phyloP scores from a whole-genome alignment of 2,113 vertebrate genomes.

The Saccopteryx bilineata region DNA sequence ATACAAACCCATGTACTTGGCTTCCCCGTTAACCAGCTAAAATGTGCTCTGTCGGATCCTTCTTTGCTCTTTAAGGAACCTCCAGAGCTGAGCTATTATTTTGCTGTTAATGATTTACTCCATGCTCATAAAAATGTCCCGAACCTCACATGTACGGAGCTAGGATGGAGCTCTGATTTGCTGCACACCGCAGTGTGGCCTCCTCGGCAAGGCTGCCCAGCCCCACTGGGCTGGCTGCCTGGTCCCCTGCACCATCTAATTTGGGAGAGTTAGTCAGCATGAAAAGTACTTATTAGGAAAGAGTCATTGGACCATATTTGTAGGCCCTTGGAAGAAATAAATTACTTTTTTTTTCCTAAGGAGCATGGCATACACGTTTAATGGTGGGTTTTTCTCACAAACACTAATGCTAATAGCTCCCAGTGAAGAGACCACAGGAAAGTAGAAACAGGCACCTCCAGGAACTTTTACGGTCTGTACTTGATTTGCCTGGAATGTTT shows the following conservation, averaged over 20 bases:
- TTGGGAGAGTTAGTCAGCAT: constrained; percentile 61
- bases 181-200: background rate
- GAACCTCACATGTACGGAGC: background rate
- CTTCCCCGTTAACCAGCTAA: constrained; percentile 86
- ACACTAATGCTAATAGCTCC: background rate
- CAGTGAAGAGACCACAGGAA: background rate
- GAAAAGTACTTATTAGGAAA: constrained; percentile 71
- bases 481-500: background rate
- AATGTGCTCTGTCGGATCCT: constrained; percentile 79
- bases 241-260: constrained; percentile 59
- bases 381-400: background rate
- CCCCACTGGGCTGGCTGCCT: background rate
- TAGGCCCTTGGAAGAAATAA: constrained; percentile 58
- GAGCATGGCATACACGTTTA: constrained; percentile 64
- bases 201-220: background rate
- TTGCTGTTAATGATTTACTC: constrained; percentile 75
- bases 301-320: constrained; percentile 49
- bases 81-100: constrained; percentile 75
- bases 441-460: background rate
- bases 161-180: constrained; percentile 11
- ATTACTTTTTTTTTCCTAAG: background rate
- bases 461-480: background rate
- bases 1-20: constrained; percentile 71
- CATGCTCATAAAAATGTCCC: constrained; percentile 58
- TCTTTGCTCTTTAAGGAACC: constrained; percentile 79